Percentiles rank a stretch among this genome's conserved stretches.
Evolutionary conservation across 1,140 invertebrate species (phyloP).

Genomic region (Hermatobates lingyangjiaoensis): DNA sequence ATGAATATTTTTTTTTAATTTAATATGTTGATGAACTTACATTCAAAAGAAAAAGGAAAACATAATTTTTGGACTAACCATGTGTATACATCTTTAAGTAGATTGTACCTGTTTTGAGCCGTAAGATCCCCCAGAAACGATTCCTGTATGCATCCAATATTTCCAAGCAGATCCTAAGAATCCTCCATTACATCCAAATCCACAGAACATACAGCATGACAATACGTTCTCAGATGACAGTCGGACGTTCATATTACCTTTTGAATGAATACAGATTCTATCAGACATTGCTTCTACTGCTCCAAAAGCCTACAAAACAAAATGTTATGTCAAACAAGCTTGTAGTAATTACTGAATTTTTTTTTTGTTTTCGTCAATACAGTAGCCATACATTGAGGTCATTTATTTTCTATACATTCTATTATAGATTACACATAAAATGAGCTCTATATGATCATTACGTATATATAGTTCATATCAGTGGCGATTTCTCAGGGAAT

Average conservation of each 20-base stretch:
- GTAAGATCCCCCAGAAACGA: constrained; percentile 71
- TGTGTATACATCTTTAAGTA: background rate
- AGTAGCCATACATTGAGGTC: no score
- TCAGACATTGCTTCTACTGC: constrained; percentile 88
- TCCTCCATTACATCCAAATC: constrained; percentile 72
- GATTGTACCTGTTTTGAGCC: constrained; percentile 37
- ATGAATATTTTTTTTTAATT: background rate
- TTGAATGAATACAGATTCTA: constrained; percentile 65
- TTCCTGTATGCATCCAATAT: constrained; percentile 56
- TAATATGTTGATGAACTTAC: background rate
- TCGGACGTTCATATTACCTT: constrained; percentile 47
- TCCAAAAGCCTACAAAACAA: constrained; percentile 50
- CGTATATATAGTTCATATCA: no score
- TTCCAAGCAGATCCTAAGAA: constrained; percentile 61
- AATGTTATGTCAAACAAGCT: constrained; percentile 4
- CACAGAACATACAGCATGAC: constrained; percentile 64
- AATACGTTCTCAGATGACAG: constrained; percentile 76
- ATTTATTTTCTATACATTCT: no score
- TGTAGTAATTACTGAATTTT: no score
- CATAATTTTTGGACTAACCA: background rate
- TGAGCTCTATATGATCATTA: no score
- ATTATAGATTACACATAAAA: no score
- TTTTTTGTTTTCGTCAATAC: no score
- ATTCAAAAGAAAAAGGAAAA: background rate
- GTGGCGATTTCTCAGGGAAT: no score